A percentile compares a stretch with the other conserved stretches of the same genome.
Evolutionary conservation across 2,113 vertebrate genomes (phyloP).

Genomic region (Campylomormyrus numenius): DNA sequence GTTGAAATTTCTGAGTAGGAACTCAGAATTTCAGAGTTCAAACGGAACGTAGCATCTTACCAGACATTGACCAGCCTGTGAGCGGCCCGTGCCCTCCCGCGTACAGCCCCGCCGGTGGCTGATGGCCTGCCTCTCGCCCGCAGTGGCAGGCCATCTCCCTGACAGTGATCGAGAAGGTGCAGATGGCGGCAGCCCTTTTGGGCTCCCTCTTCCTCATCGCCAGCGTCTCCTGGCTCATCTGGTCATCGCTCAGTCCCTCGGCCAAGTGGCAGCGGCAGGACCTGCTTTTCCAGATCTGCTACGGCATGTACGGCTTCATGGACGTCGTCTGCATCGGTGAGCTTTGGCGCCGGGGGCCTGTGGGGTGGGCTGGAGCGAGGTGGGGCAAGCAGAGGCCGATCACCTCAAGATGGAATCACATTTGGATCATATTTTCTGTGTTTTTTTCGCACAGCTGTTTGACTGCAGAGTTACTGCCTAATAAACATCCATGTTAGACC

Average conservation of each 20-base stretch:
- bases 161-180: conserved; percentile 97
- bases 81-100: background rate
- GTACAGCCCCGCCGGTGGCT: background rate
- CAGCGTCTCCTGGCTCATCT: conserved; percentile 98
- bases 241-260: conserved; percentile 95
- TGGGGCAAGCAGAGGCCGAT: background rate
- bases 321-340: conserved; percentile 97
- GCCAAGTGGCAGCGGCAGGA: conserved; percentile 98
- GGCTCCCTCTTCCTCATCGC: conserved; percentile 97
- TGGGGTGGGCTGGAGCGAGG: background rate
- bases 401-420: background rate
- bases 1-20: background rate
- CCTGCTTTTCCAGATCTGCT: conserved; percentile 99
- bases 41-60: background rate
- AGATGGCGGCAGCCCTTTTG: conserved; percentile 93
- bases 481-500: background rate
- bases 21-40: background rate
- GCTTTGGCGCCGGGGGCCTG: conserved; percentile 26
- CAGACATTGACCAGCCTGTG: background rate
- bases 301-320: conserved; percentile 99
- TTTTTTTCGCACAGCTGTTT: background rate
- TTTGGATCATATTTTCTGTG: background rate
- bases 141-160: conserved; percentile 99
- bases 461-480: too few relatives aligned
- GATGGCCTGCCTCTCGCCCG: conserved; percentile 20